phyloP scores from a whole-genome alignment of 2,888 invertebrate genomes.

The Desoria tigrina region DNA sequence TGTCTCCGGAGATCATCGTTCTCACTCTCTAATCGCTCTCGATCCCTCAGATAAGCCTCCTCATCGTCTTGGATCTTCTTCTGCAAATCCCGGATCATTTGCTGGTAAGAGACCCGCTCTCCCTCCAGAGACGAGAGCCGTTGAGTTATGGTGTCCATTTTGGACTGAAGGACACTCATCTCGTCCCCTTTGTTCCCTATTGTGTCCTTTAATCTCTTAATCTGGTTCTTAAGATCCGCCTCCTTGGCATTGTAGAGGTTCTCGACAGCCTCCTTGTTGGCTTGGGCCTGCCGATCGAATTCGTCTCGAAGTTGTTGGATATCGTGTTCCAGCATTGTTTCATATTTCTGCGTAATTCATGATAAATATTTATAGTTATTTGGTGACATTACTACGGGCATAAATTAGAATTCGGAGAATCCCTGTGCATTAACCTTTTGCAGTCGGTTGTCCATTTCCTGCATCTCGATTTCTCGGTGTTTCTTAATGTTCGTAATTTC shows the following conservation, averaged over 20 bases:
- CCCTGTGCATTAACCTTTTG: conserved; percentile 45
- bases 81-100: conserved; percentile 47
- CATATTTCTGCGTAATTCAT: conserved; percentile 21
- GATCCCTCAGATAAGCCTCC: conserved; percentile 35
- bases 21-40: conserved; percentile 36
- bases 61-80: conserved; percentile 44
- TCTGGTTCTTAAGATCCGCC: conserved; percentile 36
- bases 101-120: conserved; percentile 41
- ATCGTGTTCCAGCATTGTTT: conserved; percentile 13
- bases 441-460: conserved; percentile 46
- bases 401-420: no score
- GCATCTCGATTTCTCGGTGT: conserved; percentile 46
- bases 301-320: conserved; percentile 28
- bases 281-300: conserved; percentile 43
- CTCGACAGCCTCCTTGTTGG: conserved; percentile 45
- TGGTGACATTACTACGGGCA: no score
- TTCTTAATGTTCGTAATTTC: conserved; percentile 46
- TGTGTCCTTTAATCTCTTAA: conserved; percentile 42
- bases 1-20: conserved; percentile 44
- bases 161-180: conserved; percentile 35
- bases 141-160: conserved; percentile 39
- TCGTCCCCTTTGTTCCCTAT: conserved; percentile 36
- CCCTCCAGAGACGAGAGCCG: conserved; percentile 44
- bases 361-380: no score
- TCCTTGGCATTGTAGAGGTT: conserved; percentile 39